Percentiles rank a stretch among this genome's conserved stretches.
phyloP scores from a whole-genome alignment of 2,113 vertebrate species.

The Anser brachyrhynchus region DNA sequence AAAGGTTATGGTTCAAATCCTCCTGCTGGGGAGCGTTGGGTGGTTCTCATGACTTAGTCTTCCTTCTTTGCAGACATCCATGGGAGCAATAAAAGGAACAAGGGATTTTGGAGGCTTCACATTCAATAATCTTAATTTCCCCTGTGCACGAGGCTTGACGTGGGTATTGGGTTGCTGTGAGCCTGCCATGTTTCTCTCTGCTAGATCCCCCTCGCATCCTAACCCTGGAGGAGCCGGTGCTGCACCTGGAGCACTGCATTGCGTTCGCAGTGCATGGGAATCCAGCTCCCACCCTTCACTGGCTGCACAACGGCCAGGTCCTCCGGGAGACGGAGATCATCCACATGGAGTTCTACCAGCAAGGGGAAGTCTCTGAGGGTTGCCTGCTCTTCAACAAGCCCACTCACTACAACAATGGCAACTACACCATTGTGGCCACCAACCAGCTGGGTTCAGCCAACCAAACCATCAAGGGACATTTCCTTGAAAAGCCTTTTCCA shows the following conservation, averaged over 20 bases:
- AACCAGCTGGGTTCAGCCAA: constrained; percentile 89
- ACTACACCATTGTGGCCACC: constrained; percentile 94
- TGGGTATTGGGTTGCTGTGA: constrained; percentile 41
- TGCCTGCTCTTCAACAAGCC: constrained; percentile 95
- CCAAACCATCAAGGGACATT: constrained; percentile 92
- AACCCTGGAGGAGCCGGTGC: constrained; percentile 89
- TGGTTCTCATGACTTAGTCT: rapidly evolving
- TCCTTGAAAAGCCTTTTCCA: constrained; percentile 86
- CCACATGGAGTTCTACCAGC: constrained; percentile 87
- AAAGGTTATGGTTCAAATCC: neutral
- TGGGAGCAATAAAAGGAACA: neutral
- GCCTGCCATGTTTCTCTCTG: constrained; percentile 37
- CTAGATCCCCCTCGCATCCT: constrained; percentile 93
- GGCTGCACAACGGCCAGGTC: constrained; percentile 88
- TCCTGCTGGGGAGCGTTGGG: neutral
- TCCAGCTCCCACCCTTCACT: constrained; percentile 90
- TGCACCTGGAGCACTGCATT: constrained; percentile 92
- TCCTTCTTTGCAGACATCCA: neutral
- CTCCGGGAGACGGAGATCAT: constrained; percentile 87
- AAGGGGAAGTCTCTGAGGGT: constrained; percentile 91
- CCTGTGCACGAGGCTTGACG: neutral
- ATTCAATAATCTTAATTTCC: neutral
- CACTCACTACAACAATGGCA: constrained; percentile 96
- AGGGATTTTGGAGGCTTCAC: neutral
- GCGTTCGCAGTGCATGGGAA: constrained; percentile 93